Evolutionary conservation across 2,113 vertebrate species (phyloP), one percentile per base, ranked within the genome.

Genomic region (Anolis sagrei): DNA sequence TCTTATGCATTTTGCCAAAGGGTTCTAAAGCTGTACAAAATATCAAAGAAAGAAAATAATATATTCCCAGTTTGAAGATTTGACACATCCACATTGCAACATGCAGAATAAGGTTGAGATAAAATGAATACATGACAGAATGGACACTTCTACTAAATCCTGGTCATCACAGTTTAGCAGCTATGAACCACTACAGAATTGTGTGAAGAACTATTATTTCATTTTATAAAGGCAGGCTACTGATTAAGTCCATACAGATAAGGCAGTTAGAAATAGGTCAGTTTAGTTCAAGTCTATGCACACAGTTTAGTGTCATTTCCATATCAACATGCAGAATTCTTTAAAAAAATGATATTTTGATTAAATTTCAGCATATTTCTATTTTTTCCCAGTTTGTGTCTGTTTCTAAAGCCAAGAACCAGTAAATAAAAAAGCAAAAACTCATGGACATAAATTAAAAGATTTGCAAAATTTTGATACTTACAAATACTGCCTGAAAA

Each of bases 1-100:
- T 77, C 36, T 64, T 76, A 23, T 49, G 44, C 5, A 7, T 49
- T 58, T 11, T 51, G 39, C 7, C 1, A 23, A 9, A 48, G 19
- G 8, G 51, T 79, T 29, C 18, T 73, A 11, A 1, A 5, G 64
- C 9, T 21, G 23, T 34, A n/a, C 0, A 0, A 39, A 13, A 23
- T 36, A 54, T 21, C 34, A 70, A 58, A 23, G 64, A 11, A 13
- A 69, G 7, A 27, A 54, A 18, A 11, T 68, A 1, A 49, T 5
- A 76, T 10, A 23, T 62, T 6, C 18, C 4, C 21, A 36, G 34
- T 62, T 61, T 25, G 54, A 78, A 25, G 51, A 61, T 23, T 61
- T 19, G 9, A 25, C 21, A 36, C 32, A 34, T 36, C 76, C 25
- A 18, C 44, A n/a, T 54, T 29, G 10, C 49, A 73, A 19, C 19